Base-by-base conservation (phyloP, 2,113 vertebrate genomes). In the Malurus alboscapulatus region DNA sequence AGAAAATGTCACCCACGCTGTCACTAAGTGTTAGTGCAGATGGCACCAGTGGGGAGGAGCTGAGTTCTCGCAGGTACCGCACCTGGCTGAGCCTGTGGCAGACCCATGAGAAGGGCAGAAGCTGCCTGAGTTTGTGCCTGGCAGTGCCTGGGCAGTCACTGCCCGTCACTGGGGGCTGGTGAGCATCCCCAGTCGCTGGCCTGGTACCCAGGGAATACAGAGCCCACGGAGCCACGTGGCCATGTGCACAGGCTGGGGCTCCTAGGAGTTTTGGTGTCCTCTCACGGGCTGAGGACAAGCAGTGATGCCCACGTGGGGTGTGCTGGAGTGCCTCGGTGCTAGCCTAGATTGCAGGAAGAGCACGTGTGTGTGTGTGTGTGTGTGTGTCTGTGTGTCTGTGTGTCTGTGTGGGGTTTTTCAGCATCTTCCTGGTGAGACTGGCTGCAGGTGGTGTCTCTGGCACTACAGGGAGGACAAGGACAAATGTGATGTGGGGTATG, bases 1-100 rank as follows among this genome's bases (percentile, higher is more conserved):
- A 34, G 58, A 44, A 67, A n/a, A 48, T 71, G 51, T 76, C 42
- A 57, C 18, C 18, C 68, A 44, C 10, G 6, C 4, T 8, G 32
- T 29, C 19, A 22, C 9, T 42, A 74, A 68, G 65, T 48, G 34
- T 48, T 58, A 26, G 24, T 24, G 51, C 47, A 53, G 36, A 32
- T 40, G 26, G 72, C 40, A 66, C 34, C 7, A 57, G 36, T 15
- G 18, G 53, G 67, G 55, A 54, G 38, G 36, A 75, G 42, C 51
- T 11, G 32, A 47, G 30, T 44, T 32, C 38, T 59, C 51, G 62
- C n/a, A 47, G 42, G 54, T 44, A 3, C 12, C 0, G 0, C 26
- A 36, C 9, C 5, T 0, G 7, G 45, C 15, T 38, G 48, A 25
- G 30, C n/a, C 50, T 24, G 0, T 25, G 44, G 30, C 2, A 0